Conservation (phyloP, 1,140 invertebrate genomes). For the Zaprionus nigranus region DNA sequence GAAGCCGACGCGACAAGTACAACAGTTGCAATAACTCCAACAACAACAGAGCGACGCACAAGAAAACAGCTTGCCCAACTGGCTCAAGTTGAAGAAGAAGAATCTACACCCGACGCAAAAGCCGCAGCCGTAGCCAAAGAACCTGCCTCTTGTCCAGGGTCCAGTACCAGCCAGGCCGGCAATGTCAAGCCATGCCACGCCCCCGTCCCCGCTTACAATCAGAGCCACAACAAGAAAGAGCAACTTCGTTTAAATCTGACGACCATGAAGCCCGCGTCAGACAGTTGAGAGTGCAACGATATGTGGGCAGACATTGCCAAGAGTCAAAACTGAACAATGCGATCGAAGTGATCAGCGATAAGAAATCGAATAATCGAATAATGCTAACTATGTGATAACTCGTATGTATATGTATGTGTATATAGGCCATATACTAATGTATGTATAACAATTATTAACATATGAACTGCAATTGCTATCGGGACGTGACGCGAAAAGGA, state of each 20-base stretch:
- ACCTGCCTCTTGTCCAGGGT: constrained; percentile 15
- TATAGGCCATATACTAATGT: constrained; percentile 67
- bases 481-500: constrained; percentile 41
- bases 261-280: constrained; percentile 28
- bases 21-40: constrained; percentile 17
- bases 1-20: constrained; percentile 29
- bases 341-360: constrained; percentile 6
- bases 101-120: constrained; percentile 12
- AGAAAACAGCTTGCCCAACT: constrained; percentile 17
- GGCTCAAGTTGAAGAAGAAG: constrained; percentile 16
- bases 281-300: constrained; percentile 74
- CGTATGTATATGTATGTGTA: constrained; percentile 73
- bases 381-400: constrained; percentile 78
- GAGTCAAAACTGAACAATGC: constrained; percentile 41
- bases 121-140: constrained; percentile 9
- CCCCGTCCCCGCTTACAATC: constrained; percentile 8
- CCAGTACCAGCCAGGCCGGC: constrained; percentile 11
- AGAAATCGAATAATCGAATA: constrained; percentile 28
- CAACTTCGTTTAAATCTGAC: constrained; percentile 31
- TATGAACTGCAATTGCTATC: constrained; percentile 49
- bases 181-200: constrained; percentile 2
- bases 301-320: constrained; percentile 53
- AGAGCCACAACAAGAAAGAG: constrained; percentile 33
- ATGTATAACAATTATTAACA: constrained; percentile 69
- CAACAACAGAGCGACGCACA: constrained; percentile 42